Percentiles rank a stretch among this genome's conserved stretches.
Evolutionary conservation across 1,140 invertebrate species (phyloP).

Genomic region (Monomorium pharaonis): DNA sequence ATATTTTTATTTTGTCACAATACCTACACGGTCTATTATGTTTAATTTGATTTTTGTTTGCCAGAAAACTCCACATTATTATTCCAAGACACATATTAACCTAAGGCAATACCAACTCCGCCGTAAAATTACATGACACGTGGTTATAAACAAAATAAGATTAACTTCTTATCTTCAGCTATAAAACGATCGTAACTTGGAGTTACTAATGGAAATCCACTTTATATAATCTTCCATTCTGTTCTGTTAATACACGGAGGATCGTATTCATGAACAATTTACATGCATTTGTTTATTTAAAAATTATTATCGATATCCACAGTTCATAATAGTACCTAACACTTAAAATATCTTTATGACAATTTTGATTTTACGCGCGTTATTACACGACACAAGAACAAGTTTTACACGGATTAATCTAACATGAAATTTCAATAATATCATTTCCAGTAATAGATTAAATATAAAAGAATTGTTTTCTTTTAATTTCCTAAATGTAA

Average conservation of each 20-base stretch:
- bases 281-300: conserved; percentile 23
- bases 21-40: background rate
- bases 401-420: background rate
- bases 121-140: conserved; percentile 28
- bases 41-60: background rate
- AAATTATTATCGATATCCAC: conserved; percentile 39
- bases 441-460: background rate
- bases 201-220: conserved; percentile 52
- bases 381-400: background rate
- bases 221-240: conserved; percentile 55
- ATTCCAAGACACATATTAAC: conserved; percentile 17
- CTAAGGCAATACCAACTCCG: conserved; percentile 7
- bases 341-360: background rate
- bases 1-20: background rate
- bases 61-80: background rate
- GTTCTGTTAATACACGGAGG: background rate
- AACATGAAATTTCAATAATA: background rate
- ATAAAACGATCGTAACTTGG: conserved; percentile 54
- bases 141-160: conserved; percentile 45
- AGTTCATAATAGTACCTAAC: background rate
- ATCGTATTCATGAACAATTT: conserved; percentile 11
- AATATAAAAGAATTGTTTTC: background rate
- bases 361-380: conserved; percentile 3
- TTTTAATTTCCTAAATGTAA: background rate
- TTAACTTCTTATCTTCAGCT: conserved; percentile 62